Conservation (phyloP, 2,113 vertebrate species). For the Antechinus stuartii region DNA sequence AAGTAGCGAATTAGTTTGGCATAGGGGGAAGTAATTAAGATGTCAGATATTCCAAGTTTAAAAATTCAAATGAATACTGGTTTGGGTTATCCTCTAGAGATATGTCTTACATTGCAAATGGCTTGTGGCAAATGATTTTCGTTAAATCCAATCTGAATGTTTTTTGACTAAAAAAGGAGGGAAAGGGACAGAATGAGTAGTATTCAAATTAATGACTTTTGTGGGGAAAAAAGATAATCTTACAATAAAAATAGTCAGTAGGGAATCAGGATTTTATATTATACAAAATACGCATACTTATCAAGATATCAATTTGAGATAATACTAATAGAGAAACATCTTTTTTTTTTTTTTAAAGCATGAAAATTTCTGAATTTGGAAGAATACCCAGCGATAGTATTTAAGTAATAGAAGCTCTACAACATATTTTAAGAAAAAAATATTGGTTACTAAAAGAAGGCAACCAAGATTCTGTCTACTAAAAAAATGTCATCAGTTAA, state of each 20-base stretch:
- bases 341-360: not conserved
- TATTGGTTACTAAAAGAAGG: conserved; percentile 23
- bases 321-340: conserved; percentile 8
- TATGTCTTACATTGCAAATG: conserved; percentile 13
- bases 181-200: conserved; percentile 47
- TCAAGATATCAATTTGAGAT: conserved; percentile 62
- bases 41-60: conserved; percentile 9
- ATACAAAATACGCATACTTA: conserved; percentile 19
- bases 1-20: conserved; percentile 22
- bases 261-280: conserved; percentile 61
- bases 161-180: conserved; percentile 39
- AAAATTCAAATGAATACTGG: not conserved
- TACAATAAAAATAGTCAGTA: conserved; percentile 65
- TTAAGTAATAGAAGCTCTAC: conserved; percentile 48
- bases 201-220: conserved; percentile 64
- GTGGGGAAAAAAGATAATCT: conserved; percentile 60
- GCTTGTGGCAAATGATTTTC: conserved; percentile 9
- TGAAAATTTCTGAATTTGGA: conserved; percentile 20
- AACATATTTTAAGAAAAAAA: conserved; percentile 46
- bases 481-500: conserved; percentile 29
- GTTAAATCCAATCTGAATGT: conserved; percentile 38
- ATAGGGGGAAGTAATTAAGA: conserved; percentile 30
- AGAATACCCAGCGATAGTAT: conserved; percentile 50
- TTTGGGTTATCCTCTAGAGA: not conserved
- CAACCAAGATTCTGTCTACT: conserved; percentile 3